These are phyloP conservation scores for Bilobella aurantiaca DNA, from an alignment of 1,140 invertebrate species.

Conservation along the genomic window DNA sequence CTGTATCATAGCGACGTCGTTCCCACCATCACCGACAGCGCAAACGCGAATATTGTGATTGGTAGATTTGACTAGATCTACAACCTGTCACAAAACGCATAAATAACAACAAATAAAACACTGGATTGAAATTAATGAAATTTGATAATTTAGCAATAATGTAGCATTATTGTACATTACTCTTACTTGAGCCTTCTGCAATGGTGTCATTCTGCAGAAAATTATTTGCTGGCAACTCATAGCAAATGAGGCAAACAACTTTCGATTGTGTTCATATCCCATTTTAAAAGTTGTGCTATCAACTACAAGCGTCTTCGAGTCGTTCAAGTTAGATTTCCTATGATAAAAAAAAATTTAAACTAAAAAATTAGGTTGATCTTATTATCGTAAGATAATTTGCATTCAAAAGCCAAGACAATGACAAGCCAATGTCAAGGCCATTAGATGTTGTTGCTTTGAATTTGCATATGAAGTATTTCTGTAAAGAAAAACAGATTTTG, in stretches of 20 bases:
- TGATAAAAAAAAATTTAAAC: neutral
- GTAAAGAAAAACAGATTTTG: too few species aligned
- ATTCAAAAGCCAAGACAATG: too few species aligned
- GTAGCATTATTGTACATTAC: too few species aligned
- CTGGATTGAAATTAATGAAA: conserved; percentile 49
- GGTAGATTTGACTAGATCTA: neutral
- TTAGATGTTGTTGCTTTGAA: too few species aligned
- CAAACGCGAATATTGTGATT: neutral
- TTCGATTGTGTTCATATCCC: conserved; percentile 43
- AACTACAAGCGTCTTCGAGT: conserved; percentile 5
- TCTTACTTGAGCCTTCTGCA: conserved; percentile 64
- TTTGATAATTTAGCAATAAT: too few species aligned
- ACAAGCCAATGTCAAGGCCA: too few species aligned
- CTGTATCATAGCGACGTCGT: conserved; percentile 96
- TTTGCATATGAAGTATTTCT: too few species aligned
- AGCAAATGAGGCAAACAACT: conserved; percentile 47
- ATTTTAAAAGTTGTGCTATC: conserved; percentile 47
- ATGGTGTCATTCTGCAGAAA: conserved; percentile 66
- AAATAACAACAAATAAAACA: too few species aligned
- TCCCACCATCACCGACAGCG: conserved; percentile 67
- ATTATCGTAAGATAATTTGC: neutral
- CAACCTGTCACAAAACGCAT: neutral
- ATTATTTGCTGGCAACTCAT: conserved; percentile 55
- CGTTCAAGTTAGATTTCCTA: neutral
- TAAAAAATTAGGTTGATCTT: too few species aligned